Conservation (phyloP, 2,888 invertebrate species). For the Parapristionchus giblindavisi region DNA sequence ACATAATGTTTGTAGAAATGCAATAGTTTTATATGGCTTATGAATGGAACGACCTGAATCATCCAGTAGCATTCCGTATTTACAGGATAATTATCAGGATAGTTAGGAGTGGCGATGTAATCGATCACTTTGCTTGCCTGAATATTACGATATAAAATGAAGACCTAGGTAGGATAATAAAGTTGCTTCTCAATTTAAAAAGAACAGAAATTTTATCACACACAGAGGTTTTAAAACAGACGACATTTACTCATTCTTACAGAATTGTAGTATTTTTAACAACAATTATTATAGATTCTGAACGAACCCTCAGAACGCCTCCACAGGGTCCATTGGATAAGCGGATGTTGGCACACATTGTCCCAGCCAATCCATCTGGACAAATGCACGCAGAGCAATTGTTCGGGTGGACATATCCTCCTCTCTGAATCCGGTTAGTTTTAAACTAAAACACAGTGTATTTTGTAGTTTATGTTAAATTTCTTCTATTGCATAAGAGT, state of each 20-base stretch:
- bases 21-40: background rate
- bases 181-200: background rate
- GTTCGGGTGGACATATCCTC: constrained; percentile 67
- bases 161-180: too few relatives aligned
- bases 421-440: too few relatives aligned
- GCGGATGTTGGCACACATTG: constrained; percentile 57
- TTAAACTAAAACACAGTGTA: too few relatives aligned
- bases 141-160: too few relatives aligned
- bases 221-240: too few relatives aligned
- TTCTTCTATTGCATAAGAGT: too few relatives aligned
- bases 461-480: too few relatives aligned
- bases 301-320: constrained; percentile 55
- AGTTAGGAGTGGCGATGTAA: constrained; percentile 55
- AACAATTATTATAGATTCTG: background rate
- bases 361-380: constrained; percentile 64
- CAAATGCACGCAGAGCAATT: constrained; percentile 64
- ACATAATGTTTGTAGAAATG: background rate
- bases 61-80: constrained; percentile 65
- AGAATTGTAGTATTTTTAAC: background rate
- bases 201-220: too few relatives aligned
- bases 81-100: constrained; percentile 54
- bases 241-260: too few relatives aligned
- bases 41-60: constrained; percentile 44
- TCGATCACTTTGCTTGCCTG: constrained; percentile 52
- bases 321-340: constrained; percentile 58